Evolutionary conservation across 1,140 invertebrate species (phyloP), one percentile per base, ranked within the genome.

Genomic region (Drosophila hydei): DNA sequence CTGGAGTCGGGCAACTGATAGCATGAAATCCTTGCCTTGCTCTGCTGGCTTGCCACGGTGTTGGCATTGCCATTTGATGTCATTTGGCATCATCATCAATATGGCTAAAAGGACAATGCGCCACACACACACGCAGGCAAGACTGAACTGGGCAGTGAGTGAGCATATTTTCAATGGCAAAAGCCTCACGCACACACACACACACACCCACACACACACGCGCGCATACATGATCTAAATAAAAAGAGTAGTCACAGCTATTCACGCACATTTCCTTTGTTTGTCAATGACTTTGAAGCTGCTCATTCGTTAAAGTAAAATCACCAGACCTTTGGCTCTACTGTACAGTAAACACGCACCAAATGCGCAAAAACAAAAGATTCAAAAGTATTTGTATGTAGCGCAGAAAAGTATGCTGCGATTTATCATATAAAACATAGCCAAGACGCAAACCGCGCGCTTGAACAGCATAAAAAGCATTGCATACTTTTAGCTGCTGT

Each of bases 51-150:
- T 72, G 71, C 75, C 70, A 83, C 83, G 83, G 81, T 81, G 71
- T 87, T 80, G 80, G 65, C 83, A 81, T 70, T 79, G 80, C 79
- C 79, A 80, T 85, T 85, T 68, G 75, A 75, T 87, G 83, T 87
- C 83, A 88, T 87, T 87, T 88, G 83, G 83, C 79, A 88, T 88
- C 83, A 88, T 88, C 83, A 88, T 88, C 83, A 88, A 88, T 88
- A 88, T 88, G 83, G 83, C 83, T 88, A 88, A 88, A 88, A 88
- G 83, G 79, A 88, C 83, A 88, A 88, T 88, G 83, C 83, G 21
- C 11, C 33, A 16, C 52, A 21, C 36, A 40, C 19, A 50, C 25
- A 42, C 38, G 21, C 21, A 54, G 42, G 59, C 64, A 71, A 12
- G 38, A 33, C n/a, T 12, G 50, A 48, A 36, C 55, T 60, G 75